Conservation (phyloP, 35 echinoderm and acorn worm genomes). For the Lytechinus variegatus region DNA sequence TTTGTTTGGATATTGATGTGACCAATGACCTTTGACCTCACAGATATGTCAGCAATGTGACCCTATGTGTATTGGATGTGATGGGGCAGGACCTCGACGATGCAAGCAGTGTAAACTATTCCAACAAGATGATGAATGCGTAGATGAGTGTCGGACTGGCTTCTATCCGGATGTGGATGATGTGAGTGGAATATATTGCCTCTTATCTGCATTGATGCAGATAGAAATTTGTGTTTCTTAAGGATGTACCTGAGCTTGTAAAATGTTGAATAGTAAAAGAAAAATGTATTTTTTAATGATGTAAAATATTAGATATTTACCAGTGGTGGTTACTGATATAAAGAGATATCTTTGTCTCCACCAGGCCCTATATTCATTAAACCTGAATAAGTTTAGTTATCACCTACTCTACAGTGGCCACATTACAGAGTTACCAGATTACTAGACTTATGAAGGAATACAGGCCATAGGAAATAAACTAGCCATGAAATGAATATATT, state of each 20-base stretch:
- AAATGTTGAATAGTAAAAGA: neutral
- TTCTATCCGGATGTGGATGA: constrained; percentile 57
- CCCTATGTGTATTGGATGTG: constrained; percentile 63
- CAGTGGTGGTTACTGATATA: too few relatives aligned
- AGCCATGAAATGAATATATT: neutral
- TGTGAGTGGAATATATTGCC: neutral
- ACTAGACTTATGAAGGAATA: too few relatives aligned
- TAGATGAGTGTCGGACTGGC: constrained; percentile 31
- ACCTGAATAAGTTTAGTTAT: too few relatives aligned
- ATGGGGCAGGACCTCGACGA: constrained; percentile 47
- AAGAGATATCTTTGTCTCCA: too few relatives aligned
- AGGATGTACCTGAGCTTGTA: neutral
- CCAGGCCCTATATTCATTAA: too few relatives aligned
- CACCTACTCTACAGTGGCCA: too few relatives aligned
- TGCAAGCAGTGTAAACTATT: constrained; percentile 60
- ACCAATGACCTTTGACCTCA: neutral
- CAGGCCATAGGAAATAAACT: too few relatives aligned
- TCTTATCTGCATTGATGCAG: neutral
- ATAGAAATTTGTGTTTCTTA: neutral
- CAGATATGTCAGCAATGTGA: constrained; percentile 82
- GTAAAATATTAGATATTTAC: too few relatives aligned
- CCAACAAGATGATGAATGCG: constrained; percentile 51
- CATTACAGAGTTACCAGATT: too few relatives aligned
- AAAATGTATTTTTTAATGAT: neutral
- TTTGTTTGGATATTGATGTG: neutral